Conservation (phyloP, 2,888 invertebrate genomes). For the Euclidia mi region DNA sequence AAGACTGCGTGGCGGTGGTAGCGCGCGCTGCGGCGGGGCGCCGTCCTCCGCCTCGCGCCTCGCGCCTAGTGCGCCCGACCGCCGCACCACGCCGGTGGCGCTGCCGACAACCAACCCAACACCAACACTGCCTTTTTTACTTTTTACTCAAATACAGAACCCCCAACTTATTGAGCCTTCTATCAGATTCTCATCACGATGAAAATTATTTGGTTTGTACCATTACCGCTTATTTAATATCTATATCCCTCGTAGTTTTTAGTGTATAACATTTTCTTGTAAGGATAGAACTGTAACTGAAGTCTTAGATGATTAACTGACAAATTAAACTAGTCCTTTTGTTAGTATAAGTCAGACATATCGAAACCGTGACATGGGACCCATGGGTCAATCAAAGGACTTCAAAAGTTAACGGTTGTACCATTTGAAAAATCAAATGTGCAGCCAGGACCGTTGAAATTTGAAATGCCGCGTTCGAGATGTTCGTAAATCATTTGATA, state of each 20-base stretch:
- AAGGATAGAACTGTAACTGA: too few species aligned
- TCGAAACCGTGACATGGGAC: too few species aligned
- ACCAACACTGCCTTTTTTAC: conserved; percentile 38
- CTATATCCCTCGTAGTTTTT: not conserved
- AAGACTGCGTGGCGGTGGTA: conserved; percentile 89
- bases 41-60: conserved; percentile 63
- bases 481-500: not conserved
- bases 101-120: conserved; percentile 65
- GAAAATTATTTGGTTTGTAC: not conserved
- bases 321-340: too few species aligned
- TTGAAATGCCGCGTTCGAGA: not conserved
- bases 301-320: too few species aligned
- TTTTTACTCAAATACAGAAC: conserved; percentile 32
- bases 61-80: conserved; percentile 62
- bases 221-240: not conserved
- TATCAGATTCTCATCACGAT: conserved; percentile 11
- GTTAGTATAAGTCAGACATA: too few species aligned
- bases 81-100: conserved; percentile 73
- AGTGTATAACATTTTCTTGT: too few species aligned
- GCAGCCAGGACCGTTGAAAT: not conserved
- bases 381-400: too few species aligned
- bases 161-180: conserved; percentile 17
- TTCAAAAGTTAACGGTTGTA: not conserved
- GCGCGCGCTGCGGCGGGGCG: conserved; percentile 77
- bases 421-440: not conserved